These are phyloP conservation scores for Microcebus murinus DNA, from an alignment of 2,113 vertebrate genomes.

Conservation along the genomic window DNA sequence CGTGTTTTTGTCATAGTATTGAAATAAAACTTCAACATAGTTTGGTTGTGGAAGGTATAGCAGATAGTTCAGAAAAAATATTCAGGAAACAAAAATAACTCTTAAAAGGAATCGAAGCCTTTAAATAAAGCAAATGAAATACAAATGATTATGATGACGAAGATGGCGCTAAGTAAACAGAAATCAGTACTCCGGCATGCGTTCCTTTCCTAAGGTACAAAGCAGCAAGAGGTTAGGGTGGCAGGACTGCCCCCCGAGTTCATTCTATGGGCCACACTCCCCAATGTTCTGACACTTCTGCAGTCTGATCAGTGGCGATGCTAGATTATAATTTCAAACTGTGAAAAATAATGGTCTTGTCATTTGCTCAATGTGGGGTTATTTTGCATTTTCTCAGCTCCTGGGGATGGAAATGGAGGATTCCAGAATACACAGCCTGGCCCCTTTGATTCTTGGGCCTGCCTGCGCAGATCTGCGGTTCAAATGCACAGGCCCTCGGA, in stretches of 20 bases:
- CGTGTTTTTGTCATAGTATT: slow-evolving; percentile 96
- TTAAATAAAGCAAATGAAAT: slow-evolving; percentile 72
- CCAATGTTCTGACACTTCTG: slow-evolving; percentile 52
- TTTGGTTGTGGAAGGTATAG: slow-evolving; percentile 95
- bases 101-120: slow-evolving; percentile 83
- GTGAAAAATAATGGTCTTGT: slow-evolving; percentile 85
- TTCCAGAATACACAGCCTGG: slow-evolving; percentile 4
- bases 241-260: slow-evolving; percentile 49
- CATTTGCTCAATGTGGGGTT: slow-evolving; percentile 83
- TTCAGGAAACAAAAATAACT: slow-evolving; percentile 82
- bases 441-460: neutral
- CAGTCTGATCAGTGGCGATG: slow-evolving; percentile 78
- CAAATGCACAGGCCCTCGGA: neutral
- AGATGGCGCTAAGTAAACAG: slow-evolving; percentile 44
- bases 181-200: slow-evolving; percentile 68
- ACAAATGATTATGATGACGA: neutral
- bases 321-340: slow-evolving; percentile 79
- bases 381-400: slow-evolving; percentile 82
- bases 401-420: slow-evolving; percentile 83
- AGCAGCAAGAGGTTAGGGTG: slow-evolving; percentile 54
- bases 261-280: slow-evolving; percentile 2
- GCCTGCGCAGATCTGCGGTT: neutral
- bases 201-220: slow-evolving; percentile 78
- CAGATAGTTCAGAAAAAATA: slow-evolving; percentile 90
- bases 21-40: slow-evolving; percentile 94